These are phyloP conservation scores for Meliscaeva auricollis DNA, from an alignment of 2,888 invertebrate genomes.

Conservation along the genomic window DNA sequence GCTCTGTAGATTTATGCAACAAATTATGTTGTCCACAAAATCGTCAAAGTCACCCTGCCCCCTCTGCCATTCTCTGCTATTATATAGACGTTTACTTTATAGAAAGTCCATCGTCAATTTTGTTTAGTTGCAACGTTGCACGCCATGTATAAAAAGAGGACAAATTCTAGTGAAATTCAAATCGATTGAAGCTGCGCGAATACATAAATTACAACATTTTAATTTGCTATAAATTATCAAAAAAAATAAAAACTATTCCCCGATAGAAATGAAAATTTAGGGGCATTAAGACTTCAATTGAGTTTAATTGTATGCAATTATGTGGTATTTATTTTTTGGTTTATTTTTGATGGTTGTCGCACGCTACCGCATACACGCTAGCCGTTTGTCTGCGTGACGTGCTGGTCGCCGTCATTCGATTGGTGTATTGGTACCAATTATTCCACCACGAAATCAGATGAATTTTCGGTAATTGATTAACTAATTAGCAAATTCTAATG, in stretches of 20 bases:
- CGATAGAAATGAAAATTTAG: not conserved
- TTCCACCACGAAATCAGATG: slow-evolving; percentile 28
- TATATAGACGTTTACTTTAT: too few species aligned
- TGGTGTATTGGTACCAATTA: slow-evolving; percentile 22
- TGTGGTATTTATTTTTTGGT: slow-evolving; percentile 49
- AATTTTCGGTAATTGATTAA: slow-evolving; percentile 66
- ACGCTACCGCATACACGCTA: not conserved
- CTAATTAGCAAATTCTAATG: slow-evolving; percentile 59
- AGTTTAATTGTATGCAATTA: slow-evolving; percentile 44
- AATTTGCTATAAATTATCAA: slow-evolving; percentile 55
- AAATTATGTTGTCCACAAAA: slow-evolving; percentile 8
- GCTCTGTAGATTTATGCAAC: slow-evolving; percentile 26
- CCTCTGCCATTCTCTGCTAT: too few species aligned
- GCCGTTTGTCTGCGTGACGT: not conserved
- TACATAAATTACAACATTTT: slow-evolving; percentile 58
- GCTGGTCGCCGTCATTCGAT: not conserved
- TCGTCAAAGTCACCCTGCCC: not conserved
- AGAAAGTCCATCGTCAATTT: not conserved
- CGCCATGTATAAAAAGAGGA: too few species aligned
- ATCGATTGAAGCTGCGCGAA: too few species aligned
- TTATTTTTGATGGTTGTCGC: not conserved
- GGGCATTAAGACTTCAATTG: not conserved
- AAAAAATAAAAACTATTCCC: slow-evolving; percentile 16
- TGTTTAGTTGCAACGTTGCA: not conserved
- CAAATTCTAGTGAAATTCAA: too few species aligned